Conservation (phyloP, 2,113 vertebrate species). For the Colistium nudipinnis region DNA sequence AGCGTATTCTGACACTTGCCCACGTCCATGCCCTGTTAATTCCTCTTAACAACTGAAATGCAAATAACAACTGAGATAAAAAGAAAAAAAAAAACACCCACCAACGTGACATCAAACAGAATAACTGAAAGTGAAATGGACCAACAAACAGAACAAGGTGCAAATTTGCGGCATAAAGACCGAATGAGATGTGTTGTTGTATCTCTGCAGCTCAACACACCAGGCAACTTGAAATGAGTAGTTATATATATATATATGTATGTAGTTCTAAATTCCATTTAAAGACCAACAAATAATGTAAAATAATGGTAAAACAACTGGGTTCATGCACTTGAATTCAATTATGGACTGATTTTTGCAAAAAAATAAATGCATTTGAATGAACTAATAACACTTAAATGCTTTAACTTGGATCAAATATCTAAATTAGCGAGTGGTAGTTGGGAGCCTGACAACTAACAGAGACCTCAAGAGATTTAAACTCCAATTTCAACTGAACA, state of each 20-base stretch:
- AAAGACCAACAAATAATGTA: too few relatives aligned
- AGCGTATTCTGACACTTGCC: neutral
- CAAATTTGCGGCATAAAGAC: constrained; percentile 39
- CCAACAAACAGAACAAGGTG: constrained; percentile 26
- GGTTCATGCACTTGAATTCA: too few relatives aligned
- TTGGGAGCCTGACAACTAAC: neutral
- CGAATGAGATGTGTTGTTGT: constrained; percentile 25
- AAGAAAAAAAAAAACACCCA: constrained; percentile 32
- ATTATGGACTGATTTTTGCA: too few relatives aligned
- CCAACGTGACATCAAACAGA: constrained; percentile 43
- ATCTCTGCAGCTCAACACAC: neutral
- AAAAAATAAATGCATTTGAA: too few relatives aligned
- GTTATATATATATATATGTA: neutral
- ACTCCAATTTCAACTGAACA: neutral
- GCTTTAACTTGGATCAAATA: too few relatives aligned
- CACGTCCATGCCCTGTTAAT: neutral
- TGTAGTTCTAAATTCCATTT: neutral
- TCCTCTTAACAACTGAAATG: constrained; percentile 28
- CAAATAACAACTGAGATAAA: constrained; percentile 33
- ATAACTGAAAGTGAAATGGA: constrained; percentile 33
- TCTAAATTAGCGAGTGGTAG: neutral
- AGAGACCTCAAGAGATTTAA: neutral
- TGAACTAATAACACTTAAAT: too few relatives aligned
- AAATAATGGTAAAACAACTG: too few relatives aligned
- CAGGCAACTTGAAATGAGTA: neutral